Evolutionary conservation across 1,140 invertebrate species (phyloP), one percentile per base, ranked within the genome.

Genomic region (Temnothorax curvispinosus): DNA sequence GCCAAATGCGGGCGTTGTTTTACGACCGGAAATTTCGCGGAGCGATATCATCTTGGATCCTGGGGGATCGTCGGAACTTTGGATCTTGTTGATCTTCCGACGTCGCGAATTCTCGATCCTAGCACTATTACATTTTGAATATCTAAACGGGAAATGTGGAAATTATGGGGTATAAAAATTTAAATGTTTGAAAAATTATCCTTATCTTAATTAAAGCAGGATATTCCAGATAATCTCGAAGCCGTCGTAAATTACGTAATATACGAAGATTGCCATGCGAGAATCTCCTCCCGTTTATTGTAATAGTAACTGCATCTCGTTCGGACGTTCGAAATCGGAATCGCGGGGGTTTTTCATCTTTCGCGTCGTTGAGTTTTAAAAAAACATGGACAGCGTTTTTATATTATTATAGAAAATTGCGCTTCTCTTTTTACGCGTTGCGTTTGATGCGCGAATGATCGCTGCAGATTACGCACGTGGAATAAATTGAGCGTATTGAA

Each of bases 1-100:
- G 91, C 91, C 92, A 92, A 92, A 89, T 92, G 87, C 78, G 64
- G 60, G 62, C 86, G 89, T 92, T 92, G 92, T 92, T 92, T 88
- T 58, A 84, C 69, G 80, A 75, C 27, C 69, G 54, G 54, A 47
- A 50, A 75, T 84, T 84, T 84, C 80, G 41, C 54, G 41, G 54
- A 74, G 56, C 44, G 54, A 75, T 44, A 60, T 84, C 56, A 47
- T 27, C 69, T 47, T 27, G 54, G 27, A 38, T 38, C 18, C 27
- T 2, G 18, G 18, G 21, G 21, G 11, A 58, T 72, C 50, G 77
- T 67, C 7, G 32, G n/a, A 15, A 52, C 27, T 50, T 11, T 41
- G 44, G 38, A 56, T 41, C 38, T 38, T 18, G 38, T 76, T 11
- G 38, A 76, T 65, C 76, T 50, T 78, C 56, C 27, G 52, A 13